Base-by-base conservation (phyloP, 2,797 vertebrate genomes). In the Malacoctenus gilli region DNA sequence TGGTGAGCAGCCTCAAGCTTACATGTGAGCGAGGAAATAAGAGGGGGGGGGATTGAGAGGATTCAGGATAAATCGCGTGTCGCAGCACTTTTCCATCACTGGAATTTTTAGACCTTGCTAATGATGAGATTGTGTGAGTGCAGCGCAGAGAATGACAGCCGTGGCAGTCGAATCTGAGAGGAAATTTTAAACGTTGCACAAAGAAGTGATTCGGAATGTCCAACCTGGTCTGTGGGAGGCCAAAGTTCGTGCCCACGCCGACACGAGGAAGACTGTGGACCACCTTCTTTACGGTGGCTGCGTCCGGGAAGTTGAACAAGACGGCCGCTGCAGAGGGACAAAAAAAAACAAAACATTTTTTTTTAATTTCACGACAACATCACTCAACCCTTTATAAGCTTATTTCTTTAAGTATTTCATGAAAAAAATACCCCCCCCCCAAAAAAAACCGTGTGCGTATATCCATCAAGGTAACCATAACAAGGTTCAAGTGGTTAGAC, bases 241-340 rank as follows among this genome's bases (percentile, higher is more conserved):
- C 96, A 71, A 96, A 96, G 86, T 93, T 94, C 37, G 97, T 98
- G 28, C 97, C 97, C 72, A 98, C 91, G n/a, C 97, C 97, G 2
- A 98, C 96, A 40, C 96, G 94, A 77, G 97, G 97, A 3, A 99
- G 92, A 81, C 89, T 93, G 74, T 98, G 93, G 39, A 99, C 92
- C 32, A 99, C 97, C 84, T 98, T 99, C 90, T 98, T 99, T n/a
- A 98, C 95, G 0, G 89, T 94, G 71, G 94, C 89, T 47, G 90
- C 75, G 68, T 99, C 96, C 40, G 95, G 95, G 64, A 99, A 95
- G 92, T 99, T 99, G 84, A 99, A 95, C 95, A 99, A 95, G 79
- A 98, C 92, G 9, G 94, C 92, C 52, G 95, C 97, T 99, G 87
- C 32, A 57, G 46, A 67, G 32, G 68, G 32, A 34, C 2, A 73